A percentile compares a stretch with the other conserved stretches of the same genome.
Evolutionary conservation across 92 coral and sea anemone species (phyloP).

Genomic region (Palythoa caribaeorum): DNA sequence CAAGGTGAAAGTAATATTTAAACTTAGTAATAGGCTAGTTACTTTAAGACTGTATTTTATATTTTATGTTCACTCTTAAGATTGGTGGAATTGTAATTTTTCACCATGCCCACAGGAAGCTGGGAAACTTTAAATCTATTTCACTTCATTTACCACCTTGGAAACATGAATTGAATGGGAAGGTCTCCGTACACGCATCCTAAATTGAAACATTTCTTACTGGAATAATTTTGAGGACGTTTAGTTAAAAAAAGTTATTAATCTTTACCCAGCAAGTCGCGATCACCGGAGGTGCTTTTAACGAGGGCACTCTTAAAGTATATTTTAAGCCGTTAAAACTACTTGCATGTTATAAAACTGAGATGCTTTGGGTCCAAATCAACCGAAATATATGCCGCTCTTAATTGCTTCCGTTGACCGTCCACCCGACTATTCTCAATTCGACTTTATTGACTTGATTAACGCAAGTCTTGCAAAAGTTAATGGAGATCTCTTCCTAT

Average conservation of each 20-base stretch:
- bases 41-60: not conserved
- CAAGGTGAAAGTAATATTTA: too few relatives aligned
- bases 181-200: too few relatives aligned
- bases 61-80: not conserved
- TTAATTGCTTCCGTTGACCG: constrained; percentile 22
- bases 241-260: too few relatives aligned
- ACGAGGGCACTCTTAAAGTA: too few relatives aligned
- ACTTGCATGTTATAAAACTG: not conserved
- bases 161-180: not conserved
- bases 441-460: constrained; percentile 2
- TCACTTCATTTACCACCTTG: not conserved
- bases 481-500: not conserved
- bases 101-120: not conserved
- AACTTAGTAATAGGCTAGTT: too few relatives aligned
- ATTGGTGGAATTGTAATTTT: not conserved
- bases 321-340: too few relatives aligned
- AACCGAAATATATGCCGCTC: constrained; percentile 40
- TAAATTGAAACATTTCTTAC: too few relatives aligned
- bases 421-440: constrained; percentile 25
- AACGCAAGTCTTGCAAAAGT: constrained; percentile 6
- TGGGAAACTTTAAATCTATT: not conserved
- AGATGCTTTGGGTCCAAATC: constrained; percentile 49
- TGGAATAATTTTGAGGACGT: too few relatives aligned
- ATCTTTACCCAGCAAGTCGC: too few relatives aligned
- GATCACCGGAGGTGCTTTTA: too few relatives aligned